Base-by-base conservation (phyloP, 1,140 invertebrate species). In the Saxidomus purpurata region DNA sequence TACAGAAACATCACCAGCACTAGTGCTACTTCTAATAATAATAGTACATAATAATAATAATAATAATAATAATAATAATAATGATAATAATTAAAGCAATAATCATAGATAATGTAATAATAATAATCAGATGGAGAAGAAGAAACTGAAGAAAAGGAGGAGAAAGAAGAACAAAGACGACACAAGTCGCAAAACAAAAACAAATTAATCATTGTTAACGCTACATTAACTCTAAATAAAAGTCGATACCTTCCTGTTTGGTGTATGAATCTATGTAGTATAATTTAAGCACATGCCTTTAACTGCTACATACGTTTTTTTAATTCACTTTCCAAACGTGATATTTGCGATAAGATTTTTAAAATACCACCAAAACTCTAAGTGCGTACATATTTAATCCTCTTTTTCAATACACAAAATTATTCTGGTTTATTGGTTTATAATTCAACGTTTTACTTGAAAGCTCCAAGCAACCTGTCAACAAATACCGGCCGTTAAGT, bases 381-480 rank as follows among this genome's bases (percentile, higher is more conserved):
- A 63, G 4, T 34, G 34, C 38, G 1, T 13, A 71, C 34, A 17
- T 71, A 71, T 36, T 38, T 38, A 38, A 71, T 38, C 34, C 67
- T 15, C 3, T 71, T 38, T 38, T 28, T 28, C 67, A 71, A 71
- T 71, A 71, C 11, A 38, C 17, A 71, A 36, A 9, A n/a, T 59
- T 59, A 59, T 59, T 59, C 19, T 59, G 25, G 19, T 59, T 59
- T 25, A 59, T 71, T 71, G 25, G 36, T 13, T 38, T 71, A 71
- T 38, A 38, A 71, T 28, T 28, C 59, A 28, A 63, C 43, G 43
- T 43, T 28, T 63, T 8, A 63, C n/a, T 55, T 28, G 34, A 36
- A 1, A 71, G 67, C 67, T 17, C 67, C n/a, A 71, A 40, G 67
- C 67, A 71, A 71, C 67, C 28, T 71, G 67, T 71, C 67, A 71